These are phyloP conservation scores for Collichthys lucidus DNA, from an alignment of 2,113 vertebrate genomes.

Conservation along the genomic window DNA sequence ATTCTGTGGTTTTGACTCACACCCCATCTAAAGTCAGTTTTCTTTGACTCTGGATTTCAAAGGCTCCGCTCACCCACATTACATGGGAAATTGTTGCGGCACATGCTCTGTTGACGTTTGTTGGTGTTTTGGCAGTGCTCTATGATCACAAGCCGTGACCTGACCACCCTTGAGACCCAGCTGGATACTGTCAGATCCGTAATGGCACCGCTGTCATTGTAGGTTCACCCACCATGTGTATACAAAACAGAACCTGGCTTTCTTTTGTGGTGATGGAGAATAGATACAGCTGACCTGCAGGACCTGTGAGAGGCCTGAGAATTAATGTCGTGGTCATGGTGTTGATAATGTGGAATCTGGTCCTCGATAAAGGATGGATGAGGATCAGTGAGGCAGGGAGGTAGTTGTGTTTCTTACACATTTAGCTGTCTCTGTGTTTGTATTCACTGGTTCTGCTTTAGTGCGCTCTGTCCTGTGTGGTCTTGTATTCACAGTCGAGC, in stretches of 20 bases:
- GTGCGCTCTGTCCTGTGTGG: slow-evolving; percentile 56
- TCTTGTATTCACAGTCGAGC: slow-evolving; percentile 30
- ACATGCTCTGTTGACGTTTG: slow-evolving; percentile 29
- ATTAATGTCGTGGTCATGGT: slow-evolving; percentile 52
- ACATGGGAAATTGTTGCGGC: slow-evolving; percentile 14
- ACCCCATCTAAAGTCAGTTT: background rate
- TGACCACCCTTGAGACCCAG: slow-evolving; percentile 69
- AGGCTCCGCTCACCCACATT: slow-evolving; percentile 32
- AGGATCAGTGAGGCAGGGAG: slow-evolving; percentile 39
- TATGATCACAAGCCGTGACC: slow-evolving; percentile 55
- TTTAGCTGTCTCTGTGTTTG: slow-evolving; percentile 49
- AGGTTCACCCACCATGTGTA: slow-evolving; percentile 35
- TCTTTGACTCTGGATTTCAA: slow-evolving; percentile 14
- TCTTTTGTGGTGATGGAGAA: slow-evolving; percentile 33
- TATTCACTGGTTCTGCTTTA: slow-evolving; percentile 60
- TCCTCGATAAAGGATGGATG: slow-evolving; percentile 35
- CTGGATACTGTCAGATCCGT: slow-evolving; percentile 71
- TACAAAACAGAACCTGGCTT: slow-evolving; percentile 66
- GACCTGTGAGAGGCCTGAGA: slow-evolving; percentile 29
- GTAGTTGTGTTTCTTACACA: slow-evolving; percentile 32
- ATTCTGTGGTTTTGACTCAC: slow-evolving; percentile 2
- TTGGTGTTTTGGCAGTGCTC: slow-evolving; percentile 46
- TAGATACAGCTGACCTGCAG: slow-evolving; percentile 35
- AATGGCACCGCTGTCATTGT: slow-evolving; percentile 40
- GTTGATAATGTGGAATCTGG: slow-evolving; percentile 64